phyloP scores from a whole-genome alignment of 2,797 vertebrate genomes.

The Acestrorhynchus altus region DNA sequence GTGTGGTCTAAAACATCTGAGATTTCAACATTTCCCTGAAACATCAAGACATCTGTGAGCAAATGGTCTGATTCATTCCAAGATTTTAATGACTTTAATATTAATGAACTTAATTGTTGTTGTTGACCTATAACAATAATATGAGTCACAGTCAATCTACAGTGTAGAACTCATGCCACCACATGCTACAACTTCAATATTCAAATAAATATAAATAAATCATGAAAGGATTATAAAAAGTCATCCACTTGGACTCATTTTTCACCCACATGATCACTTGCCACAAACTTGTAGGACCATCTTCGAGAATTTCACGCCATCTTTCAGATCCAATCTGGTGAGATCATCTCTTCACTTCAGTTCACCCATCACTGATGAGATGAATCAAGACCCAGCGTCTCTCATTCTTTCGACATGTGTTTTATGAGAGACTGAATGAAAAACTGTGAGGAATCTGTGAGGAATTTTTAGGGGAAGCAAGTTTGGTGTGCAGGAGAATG shows the following conservation, averaged over 20 bases:
- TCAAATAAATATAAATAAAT: no score
- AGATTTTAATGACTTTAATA: no score
- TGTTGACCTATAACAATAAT: no score
- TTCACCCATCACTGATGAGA: not conserved
- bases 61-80: not conserved
- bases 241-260: no score
- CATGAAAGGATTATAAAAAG: no score
- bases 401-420: no score
- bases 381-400: not conserved
- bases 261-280: conserved; percentile 35
- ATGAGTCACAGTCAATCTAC: no score
- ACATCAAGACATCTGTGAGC: not conserved
- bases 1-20: not conserved
- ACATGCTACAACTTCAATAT: no score
- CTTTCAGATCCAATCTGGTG: conserved; percentile 40
- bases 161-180: no score
- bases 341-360: conserved; percentile 53
- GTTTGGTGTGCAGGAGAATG: conserved; percentile 21
- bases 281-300: conserved; percentile 52
- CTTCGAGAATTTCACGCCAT: conserved; percentile 67
- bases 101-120: no score
- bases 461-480: conserved; percentile 47
- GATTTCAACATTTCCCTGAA: no score
- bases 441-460: conserved; percentile 34
- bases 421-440: conserved; percentile 26